Evolutionary conservation across 2,888 invertebrate genomes (phyloP), one percentile per base, ranked within the genome.

Genomic region (Koerneria pararmatus): DNA sequence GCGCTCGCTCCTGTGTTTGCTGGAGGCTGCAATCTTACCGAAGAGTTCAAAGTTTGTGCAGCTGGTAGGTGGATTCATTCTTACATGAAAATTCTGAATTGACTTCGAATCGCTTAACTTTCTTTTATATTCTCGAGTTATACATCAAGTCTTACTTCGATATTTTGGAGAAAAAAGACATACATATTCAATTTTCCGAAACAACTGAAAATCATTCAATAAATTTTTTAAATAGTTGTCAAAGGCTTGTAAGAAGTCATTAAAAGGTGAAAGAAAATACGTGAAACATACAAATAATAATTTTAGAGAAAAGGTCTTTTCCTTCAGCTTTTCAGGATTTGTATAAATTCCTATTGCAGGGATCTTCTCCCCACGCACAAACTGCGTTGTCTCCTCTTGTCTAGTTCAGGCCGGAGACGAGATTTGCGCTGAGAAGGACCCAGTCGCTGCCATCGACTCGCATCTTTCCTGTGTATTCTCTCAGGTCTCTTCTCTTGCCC

Each of bases 1-100:
- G 69, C 71, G 6, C 67, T 80, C 35, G 80, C 80, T 19, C 80
- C 80, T 35, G 74, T 80, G 3, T 80, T 80, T 61, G 79, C 79
- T 8, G 78, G 80, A 31, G 80, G 78, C 11, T 80, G 80, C 64
- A 77, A 78, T 63, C 67, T 80, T 4, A 78, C 78, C 4, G 58
- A 65, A 31, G 72, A 76, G 31, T 76, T 77, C 69, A 57, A 74
- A 2, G 31, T 46, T 27, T 64, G 64, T 11, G 64, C 56, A 22
- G 56, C 54, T n/a, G 64, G 64, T 56, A 32, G 56, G 64, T 32
- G 54, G 15, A 54, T 54, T 6, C 46, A 41, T n/a, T n/a, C n/a
- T n/a, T n/a, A n/a, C n/a, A n/a, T n/a, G n/a, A n/a, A n/a, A n/a
- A n/a, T n/a, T n/a, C n/a, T n/a, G n/a, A n/a, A n/a, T n/a, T n/a